Base-by-base conservation (phyloP, 2,888 invertebrate species). In the Cheilosia vulpina region DNA sequence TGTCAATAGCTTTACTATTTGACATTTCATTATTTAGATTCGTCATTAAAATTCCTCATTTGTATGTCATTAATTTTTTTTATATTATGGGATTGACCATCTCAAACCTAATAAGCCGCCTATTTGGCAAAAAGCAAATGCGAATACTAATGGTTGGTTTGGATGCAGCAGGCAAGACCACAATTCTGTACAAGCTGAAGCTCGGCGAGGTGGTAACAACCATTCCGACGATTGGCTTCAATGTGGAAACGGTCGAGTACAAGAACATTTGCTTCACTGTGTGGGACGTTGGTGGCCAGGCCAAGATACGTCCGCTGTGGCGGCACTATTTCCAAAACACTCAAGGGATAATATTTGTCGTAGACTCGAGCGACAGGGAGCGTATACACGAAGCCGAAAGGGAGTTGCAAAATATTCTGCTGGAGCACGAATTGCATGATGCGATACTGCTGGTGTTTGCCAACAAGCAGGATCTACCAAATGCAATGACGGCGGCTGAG, bases 261-360 rank as follows among this genome's bases (percentile, higher is more conserved):
- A 88, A 88, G 47, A 88, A 88, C 57, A 85, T 88, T 52, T 87
- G 87, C 58, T 88, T 88, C 52, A 88, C 88, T 7, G 88, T 88
- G 13, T 88, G 88, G 88, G 88, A 88, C 71, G 83, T 88, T 3
- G 88, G 88, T 6, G 88, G 88, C n/a, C 88, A 88, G 34, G 88
- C 88, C 4, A 88, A 88, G 50, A 88, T 88, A 57, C 87, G 88
- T 6, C 88, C 88, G 2, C 47, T 88, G 27, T 88, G 88, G 88
- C 87, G 88, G 11, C 88, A 88, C 66, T 88, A 88, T 57, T 88
- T 81, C 17, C 87, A 85, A 77, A 88, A 88, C 50, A 87, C 87
- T 2, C 87, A 88, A 66, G 88, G 85, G 47, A 75, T 88, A 17
- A 87, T 88, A 57, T 88, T 87, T 53, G 88, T 88, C 0, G 87